Evolutionary conservation across 1,140 invertebrate genomes (phyloP), one percentile per base, ranked within the genome.

Genomic region (Drosophila paulistorum): DNA sequence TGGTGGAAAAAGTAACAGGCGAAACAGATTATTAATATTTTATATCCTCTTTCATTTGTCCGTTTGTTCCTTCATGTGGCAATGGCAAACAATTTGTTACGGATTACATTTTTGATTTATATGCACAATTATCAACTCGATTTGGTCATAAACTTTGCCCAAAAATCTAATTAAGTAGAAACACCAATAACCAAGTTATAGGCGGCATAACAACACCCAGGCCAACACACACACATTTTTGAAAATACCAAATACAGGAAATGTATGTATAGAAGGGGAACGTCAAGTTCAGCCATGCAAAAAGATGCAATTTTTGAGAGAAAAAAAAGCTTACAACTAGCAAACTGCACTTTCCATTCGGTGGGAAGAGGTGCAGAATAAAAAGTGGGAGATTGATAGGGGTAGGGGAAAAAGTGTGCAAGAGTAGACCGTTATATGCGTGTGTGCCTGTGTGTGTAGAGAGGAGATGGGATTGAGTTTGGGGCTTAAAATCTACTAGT

Each of bases 1-100:
- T 37, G 35, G 35, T 37, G 10, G 35, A 23, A 51, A 51, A 51
- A 51, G 45, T 7, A 51, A 51, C 45, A 51, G 45, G 9, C 9
- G 17, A 58, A 63, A 58, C 66, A 74, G 65, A 77, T 74, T 77
- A 77, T 77, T 77, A 77, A 77, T 77, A 77, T 69, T 75, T 71
- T 33, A 51, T 51, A 51, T 51, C 45, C 45, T 51, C 45, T 51
- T 51, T n/a, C 45, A 51, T 75, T 59, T 30, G 65, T 65, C 35
- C 62, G 35, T 58, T 55, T 69, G 48, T 33, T 30, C 17, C 35
- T n/a, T 45, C 45, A 48, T 23, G 42, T n/a, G 20, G 59, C 39
- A 65, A 61, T 60, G 17, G 42, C 58, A 41, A 41, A 41, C 62
- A 77, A 77, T 69, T 73, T 74, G 74, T 74, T 74, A 74, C 69